Evolutionary conservation across 2,113 vertebrate genomes (phyloP), one percentile per base, ranked within the genome.

Genomic region (Cacatua alba): DNA sequence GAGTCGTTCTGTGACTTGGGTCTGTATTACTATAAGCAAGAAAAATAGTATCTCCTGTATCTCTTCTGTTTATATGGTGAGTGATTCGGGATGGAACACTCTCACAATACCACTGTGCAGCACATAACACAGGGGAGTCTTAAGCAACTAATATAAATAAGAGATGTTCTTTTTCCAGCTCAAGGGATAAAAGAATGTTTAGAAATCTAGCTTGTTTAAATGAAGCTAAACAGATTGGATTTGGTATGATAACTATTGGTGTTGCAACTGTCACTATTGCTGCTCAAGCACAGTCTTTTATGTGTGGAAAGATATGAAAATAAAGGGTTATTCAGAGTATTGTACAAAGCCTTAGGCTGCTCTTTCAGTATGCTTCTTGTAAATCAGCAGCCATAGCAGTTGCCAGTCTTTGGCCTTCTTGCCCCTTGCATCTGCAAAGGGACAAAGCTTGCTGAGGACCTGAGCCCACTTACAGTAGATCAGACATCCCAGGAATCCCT

Each of bases 121-220:
- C 74, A 44, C 94, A 94, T 95, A 95, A 68, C 83, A 84, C 88
- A 88, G 60, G 52, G n/a, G 70, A 94, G 64, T 82, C 85, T 95
- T 93, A 90, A 95, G 91, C 63, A 86, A 89, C 83, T 96, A 92
- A 91, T 92, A 82, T 97, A 97, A 96, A 97, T 96, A 96, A 94
- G 90, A 95, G 41, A 85, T 69, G 77, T 59, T 97, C 52, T 94
- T 79, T 72, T 93, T 94, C 53, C 67, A 95, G 70, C 92, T 95
- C 59, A 70, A 95, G 90, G 87, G 81, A 94, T 96, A 96, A 95
- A 87, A 95, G 95, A 96, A 94, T 89, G 52, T 94, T 86, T 65
- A 82, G 87, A 96, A 95, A 95, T 90, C 75, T 77, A 85, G 49
- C 74, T 97, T 96, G 96, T 96, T 97, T 97, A 97, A 97, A 95